Percentiles rank a stretch among this genome's conserved stretches.
phyloP scores from a whole-genome alignment of 2,797 vertebrate genomes.

The Clarias platycephalus region DNA sequence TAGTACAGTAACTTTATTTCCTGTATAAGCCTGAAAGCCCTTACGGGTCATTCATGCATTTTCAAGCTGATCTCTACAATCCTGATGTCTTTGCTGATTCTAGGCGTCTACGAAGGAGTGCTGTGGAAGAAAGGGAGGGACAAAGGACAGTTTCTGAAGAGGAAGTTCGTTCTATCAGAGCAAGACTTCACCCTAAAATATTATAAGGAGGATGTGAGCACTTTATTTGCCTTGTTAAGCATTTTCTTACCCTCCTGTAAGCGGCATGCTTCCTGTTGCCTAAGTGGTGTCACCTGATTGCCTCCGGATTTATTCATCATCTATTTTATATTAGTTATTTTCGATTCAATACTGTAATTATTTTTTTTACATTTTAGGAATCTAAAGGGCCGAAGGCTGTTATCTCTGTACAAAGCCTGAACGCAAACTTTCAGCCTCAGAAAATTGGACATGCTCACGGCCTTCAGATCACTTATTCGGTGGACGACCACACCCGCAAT shows the following conservation, averaged over 20 bases:
- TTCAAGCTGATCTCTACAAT: not conserved
- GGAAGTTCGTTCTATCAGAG: constrained; percentile 83
- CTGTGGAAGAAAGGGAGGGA: constrained; percentile 90
- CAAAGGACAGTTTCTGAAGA: constrained; percentile 80
- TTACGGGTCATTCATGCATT: not conserved
- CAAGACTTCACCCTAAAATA: constrained; percentile 85
- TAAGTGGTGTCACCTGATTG: not conserved
- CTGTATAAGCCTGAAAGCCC: not conserved
- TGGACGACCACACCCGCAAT: constrained; percentile 76
- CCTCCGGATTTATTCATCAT: not conserved
- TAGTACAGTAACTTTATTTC: not conserved
- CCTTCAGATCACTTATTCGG: constrained; percentile 85
- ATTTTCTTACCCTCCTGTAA: not conserved
- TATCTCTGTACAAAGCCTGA: constrained; percentile 83
- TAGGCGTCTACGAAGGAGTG: constrained; percentile 83
- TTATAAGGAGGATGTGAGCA: constrained; percentile 88
- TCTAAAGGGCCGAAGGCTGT: constrained; percentile 83
- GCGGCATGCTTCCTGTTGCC: not conserved
- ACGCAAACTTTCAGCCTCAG: constrained; percentile 87
- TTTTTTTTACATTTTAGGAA: constrained; percentile 63
- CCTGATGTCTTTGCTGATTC: not conserved
- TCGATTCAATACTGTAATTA: not conserved
- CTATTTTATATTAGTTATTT: not conserved
- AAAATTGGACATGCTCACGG: constrained; percentile 85
- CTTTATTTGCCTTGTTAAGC: constrained; percentile 8